A percentile compares a stretch with the other conserved stretches of the same genome.
phyloP scores from a whole-genome alignment of 2,888 invertebrate genomes.

The Rhagium mordax region DNA sequence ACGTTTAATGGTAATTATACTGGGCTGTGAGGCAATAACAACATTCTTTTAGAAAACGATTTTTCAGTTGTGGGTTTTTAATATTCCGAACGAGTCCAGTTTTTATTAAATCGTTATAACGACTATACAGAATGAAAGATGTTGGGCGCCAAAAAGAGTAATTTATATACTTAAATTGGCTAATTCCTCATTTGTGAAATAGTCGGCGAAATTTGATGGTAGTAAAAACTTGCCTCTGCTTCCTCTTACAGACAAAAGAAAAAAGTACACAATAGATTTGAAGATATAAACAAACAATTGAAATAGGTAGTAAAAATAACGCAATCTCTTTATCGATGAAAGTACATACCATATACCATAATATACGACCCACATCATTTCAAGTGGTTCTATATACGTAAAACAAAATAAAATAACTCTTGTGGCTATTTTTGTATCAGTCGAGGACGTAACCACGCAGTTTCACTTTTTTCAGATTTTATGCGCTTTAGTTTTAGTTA shows the following conservation, averaged over 20 bases:
- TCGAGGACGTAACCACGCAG: constrained; percentile 2
- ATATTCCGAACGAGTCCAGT: constrained; percentile 1
- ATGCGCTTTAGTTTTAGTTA: neutral
- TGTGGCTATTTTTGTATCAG: constrained; percentile 20
- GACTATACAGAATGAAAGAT: too few relatives aligned
- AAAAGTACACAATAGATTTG: neutral
- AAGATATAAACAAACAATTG: neutral
- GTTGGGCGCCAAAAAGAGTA: too few relatives aligned
- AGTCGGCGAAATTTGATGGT: neutral
- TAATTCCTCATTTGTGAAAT: neutral
- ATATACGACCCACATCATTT: constrained; percentile 8
- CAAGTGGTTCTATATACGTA: neutral
- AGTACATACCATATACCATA: neutral
- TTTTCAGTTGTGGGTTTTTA: constrained; percentile 1
- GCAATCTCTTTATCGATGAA: neutral
- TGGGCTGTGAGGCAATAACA: neutral
- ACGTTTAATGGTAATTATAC: constrained; percentile 16
- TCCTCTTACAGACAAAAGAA: neutral
- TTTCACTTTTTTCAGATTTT: neutral
- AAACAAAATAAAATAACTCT: neutral
- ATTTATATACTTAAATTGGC: too few relatives aligned
- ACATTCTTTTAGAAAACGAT: constrained; percentile 15
- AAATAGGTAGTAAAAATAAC: constrained; percentile 5
- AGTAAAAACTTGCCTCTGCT: neutral
- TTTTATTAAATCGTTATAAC: neutral